Base-by-base conservation (phyloP, 2,113 vertebrate genomes). In the Pelmatolapia mariae region DNA sequence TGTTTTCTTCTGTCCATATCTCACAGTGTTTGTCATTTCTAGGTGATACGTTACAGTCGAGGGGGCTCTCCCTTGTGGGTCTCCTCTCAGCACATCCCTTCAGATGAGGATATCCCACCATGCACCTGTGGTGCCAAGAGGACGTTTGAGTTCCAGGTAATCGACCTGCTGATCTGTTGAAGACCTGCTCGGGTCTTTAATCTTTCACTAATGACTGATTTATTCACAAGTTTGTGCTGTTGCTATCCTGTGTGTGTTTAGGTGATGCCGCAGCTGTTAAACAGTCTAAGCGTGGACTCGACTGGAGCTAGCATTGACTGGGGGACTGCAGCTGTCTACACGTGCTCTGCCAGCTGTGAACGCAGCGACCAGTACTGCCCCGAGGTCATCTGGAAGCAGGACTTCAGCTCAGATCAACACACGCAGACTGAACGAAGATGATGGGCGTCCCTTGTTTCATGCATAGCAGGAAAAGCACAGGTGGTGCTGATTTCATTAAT, bases 201-300 rank as follows among this genome's bases (percentile, higher is more conserved):
- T 56, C 12, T 63, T 59, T 56, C 15, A 1, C 8, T 26, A 76
- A 47, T 78, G 45, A 10, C 52, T 52, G 10, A 31, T 52, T 78
- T 19, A 78, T 52, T 78, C 45, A 78, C 71, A 43, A 24, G 24
- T 76, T 76, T 50, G 26, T 50, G 43, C 71, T 0, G 26, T 76
- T 76, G 24, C 71, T 76, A 29, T 76, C 68, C 40, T 31, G 16
- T 78, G 15, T 45, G 40, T 54, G 6, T 80, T 24, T 88, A 99
- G 99, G 97, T 99, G 76, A 99, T 99, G 99, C 99, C 99, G 4
- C 99, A 99, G 93, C 96, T 99, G 76, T 95, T 99, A 57, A 98
- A 98, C 94, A 93, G 97, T 90, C 97, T 99, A 10, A 93, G 96
- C 47, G 98, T 97, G 26, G 98, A 99, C 93, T 92, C 93, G 0